phyloP scores from a whole-genome alignment of 1,140 invertebrate species.

The Listronotus bonariensis region DNA sequence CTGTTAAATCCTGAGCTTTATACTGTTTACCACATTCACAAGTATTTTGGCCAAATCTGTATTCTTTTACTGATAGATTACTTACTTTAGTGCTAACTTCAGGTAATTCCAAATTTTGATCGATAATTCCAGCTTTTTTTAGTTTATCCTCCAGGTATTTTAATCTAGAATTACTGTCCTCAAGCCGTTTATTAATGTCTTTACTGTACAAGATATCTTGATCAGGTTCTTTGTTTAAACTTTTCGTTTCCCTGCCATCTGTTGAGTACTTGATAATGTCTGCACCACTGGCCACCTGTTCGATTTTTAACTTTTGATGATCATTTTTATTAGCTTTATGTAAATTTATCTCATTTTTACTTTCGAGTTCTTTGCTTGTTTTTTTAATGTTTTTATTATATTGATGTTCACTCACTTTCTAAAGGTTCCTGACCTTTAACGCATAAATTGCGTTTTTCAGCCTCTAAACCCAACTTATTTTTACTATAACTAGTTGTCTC shows the following conservation, averaged over 20 bases:
- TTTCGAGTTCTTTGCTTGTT: too few relatives aligned
- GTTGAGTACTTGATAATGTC: slow-evolving; percentile 11
- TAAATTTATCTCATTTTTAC: too few relatives aligned
- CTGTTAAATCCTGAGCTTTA: not conserved
- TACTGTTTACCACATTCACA: not conserved
- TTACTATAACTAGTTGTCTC: not conserved
- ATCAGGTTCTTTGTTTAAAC: not conserved
- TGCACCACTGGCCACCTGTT: slow-evolving; percentile 10
- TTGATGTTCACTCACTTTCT: too few relatives aligned
- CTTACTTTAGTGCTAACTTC: not conserved
- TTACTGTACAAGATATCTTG: slow-evolving; percentile 42
- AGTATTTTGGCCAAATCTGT: not conserved
- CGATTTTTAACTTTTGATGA: not conserved
- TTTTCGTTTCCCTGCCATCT: slow-evolving; percentile 1
- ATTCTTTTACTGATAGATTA: not conserved
- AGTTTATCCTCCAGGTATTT: slow-evolving; percentile 50
- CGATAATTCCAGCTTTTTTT: slow-evolving; percentile 46
- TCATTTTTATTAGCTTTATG: not conserved
- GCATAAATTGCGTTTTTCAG: too few relatives aligned
- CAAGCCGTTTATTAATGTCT: slow-evolving; percentile 43
- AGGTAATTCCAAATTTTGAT: slow-evolving; percentile 25
- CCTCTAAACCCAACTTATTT: not conserved
- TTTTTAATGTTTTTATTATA: too few relatives aligned
- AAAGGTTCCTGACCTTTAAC: too few relatives aligned
- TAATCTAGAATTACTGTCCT: slow-evolving; percentile 42